Conservation (phyloP, 1,140 invertebrate species). For the Lepidurus packardi region DNA sequence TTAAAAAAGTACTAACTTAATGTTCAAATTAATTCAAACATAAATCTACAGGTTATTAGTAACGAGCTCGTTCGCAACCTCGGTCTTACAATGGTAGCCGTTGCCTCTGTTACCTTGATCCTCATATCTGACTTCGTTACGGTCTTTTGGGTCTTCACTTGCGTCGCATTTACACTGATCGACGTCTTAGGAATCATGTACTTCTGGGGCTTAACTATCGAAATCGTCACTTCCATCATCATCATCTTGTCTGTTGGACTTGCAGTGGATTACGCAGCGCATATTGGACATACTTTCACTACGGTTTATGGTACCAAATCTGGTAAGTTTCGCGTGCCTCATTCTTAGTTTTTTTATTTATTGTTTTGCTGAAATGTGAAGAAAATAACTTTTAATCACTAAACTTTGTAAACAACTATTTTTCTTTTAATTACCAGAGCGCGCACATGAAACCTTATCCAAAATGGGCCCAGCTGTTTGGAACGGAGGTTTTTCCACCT, state of each 20-base stretch:
- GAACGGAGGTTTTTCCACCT: constrained; percentile 51
- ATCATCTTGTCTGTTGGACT: constrained; percentile 50
- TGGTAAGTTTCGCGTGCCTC: constrained; percentile 40
- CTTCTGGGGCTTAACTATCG: constrained; percentile 52
- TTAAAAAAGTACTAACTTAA: no score
- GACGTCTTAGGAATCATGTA: constrained; percentile 53
- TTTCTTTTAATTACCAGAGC: constrained; percentile 40
- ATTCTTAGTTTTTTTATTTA: constrained; percentile 12
- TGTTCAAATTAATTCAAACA: no score
- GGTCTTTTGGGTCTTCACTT: constrained; percentile 49
- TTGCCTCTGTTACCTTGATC: constrained; percentile 51
- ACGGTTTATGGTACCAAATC: constrained; percentile 46
- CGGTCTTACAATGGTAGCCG: constrained; percentile 47
- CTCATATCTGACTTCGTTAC: constrained; percentile 51
- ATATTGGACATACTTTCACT: constrained; percentile 53
- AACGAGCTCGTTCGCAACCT: constrained; percentile 53
- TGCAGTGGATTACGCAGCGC: constrained; percentile 55
- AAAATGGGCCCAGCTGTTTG: constrained; percentile 50
- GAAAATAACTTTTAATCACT: background rate
- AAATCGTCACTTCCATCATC: constrained; percentile 54
- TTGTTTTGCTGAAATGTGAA: background rate
- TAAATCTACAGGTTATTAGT: constrained; percentile 47
- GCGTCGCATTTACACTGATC: constrained; percentile 53
- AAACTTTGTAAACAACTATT: background rate
- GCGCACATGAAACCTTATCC: constrained; percentile 45